phyloP scores from a whole-genome alignment of 2,113 vertebrate species.

The Hyperopisus bebe region DNA sequence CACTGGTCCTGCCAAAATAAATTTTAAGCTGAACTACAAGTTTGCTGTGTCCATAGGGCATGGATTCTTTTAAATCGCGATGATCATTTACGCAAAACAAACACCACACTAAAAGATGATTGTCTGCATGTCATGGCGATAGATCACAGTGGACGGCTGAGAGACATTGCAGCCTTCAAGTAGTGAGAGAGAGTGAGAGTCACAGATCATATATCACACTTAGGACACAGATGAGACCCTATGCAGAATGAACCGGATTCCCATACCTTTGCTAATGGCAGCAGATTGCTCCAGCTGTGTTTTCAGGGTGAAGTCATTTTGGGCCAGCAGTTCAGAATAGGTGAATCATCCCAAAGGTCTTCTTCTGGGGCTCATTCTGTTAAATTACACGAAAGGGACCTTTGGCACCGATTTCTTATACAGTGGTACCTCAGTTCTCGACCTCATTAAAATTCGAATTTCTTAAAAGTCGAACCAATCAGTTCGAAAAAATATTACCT shows the following conservation, averaged over 20 bases:
- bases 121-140: not conserved
- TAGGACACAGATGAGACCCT: not conserved
- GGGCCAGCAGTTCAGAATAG: not conserved
- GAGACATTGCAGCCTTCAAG: not conserved
- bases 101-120: not conserved
- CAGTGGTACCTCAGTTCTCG: no score
- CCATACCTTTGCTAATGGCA: not conserved
- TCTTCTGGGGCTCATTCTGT: not conserved
- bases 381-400: not conserved
- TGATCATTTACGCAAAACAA: not conserved
- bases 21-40: not conserved
- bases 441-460: no score
- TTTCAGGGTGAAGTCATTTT: not conserved
- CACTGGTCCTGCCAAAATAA: not conserved
- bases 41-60: not conserved
- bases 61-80: not conserved
- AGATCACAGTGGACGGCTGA: not conserved
- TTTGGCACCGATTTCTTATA: no score
- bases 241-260: not conserved
- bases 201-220: not conserved
- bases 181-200: not conserved
- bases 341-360: not conserved
- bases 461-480: no score
- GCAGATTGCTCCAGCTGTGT: not conserved
- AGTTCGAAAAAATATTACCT: no score